A percentile compares a stretch with the other conserved stretches of the same genome.
These are phyloP conservation scores for Malurus alboscapulatus DNA, from an alignment of 2,113 vertebrate species.

Conservation along the genomic window DNA sequence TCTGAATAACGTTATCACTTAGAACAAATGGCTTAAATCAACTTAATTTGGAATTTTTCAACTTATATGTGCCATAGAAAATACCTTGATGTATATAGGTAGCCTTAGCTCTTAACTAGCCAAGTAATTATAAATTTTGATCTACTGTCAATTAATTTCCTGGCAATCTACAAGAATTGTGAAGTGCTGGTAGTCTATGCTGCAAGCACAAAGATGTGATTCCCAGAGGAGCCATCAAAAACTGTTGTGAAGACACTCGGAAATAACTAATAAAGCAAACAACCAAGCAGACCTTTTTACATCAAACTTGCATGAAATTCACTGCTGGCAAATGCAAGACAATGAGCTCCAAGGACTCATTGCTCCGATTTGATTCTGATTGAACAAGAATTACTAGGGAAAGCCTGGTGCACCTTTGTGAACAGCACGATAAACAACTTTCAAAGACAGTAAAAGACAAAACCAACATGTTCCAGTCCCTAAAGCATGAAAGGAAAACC, in stretches of 20 bases:
- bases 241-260: neutral
- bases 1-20: neutral
- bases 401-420: neutral
- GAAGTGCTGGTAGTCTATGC: neutral
- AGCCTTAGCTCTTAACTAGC: neutral
- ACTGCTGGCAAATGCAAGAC: neutral
- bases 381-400: neutral
- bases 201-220: neutral
- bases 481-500: neutral
- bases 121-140: neutral
- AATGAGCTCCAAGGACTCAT: neutral
- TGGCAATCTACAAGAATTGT: neutral
- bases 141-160: neutral
- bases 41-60: neutral
- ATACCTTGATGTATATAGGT: fast-evolving
- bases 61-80: neutral
- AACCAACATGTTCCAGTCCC: neutral
- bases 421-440: neutral
- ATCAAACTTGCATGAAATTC: neutral
- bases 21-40: neutral
- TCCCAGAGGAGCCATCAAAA: neutral
- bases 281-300: neutral
- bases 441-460: neutral
- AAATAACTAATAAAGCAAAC: neutral
- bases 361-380: fast-evolving